Evolutionary conservation across 2,113 vertebrate genomes (phyloP), one percentile per base, ranked within the genome.

Genomic region (Serilophus lunatus): DNA sequence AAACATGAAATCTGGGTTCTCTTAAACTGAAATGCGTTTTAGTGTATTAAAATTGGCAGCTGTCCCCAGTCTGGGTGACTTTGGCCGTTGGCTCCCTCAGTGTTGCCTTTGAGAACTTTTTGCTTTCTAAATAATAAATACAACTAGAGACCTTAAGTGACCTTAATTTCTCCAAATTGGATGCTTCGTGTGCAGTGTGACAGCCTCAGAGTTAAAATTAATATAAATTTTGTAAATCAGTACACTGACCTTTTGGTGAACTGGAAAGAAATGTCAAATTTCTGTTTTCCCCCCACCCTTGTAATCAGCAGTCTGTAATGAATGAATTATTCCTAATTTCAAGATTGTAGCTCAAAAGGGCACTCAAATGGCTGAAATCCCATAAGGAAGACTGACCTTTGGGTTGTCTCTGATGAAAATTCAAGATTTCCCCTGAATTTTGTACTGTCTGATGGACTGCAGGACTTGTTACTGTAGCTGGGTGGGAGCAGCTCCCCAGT

Each of bases 201-300:
- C 85, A 95, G 82, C 54, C 51, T 90, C 83, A 84, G 92, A 96
- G 94, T 94, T 95, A 83, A 96, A 96, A 97, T 96, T 90, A 88
- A 88, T 96, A 93, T 40, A 94, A 94, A 95, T 93, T 94, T 94
- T 93, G 95, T 95, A 93, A 96, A 96, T 96, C 95, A 95, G 93
- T 83, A 88, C 88, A 18, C 76, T 94, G 94, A 95, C 95, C 94
- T 97, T 97, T 95, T 82, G 86, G 88, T 96, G 96, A 96, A 96
- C 96, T 97, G 92, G 92, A 90, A 96, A 93, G 92, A 95, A 97
- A 96, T 96, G 95, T 96, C 95, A 95, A 12, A 88, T 96, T 96
- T 95, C 79, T 86, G 45, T 14, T 87, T 36, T 42, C 13, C 8
- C 7, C 12, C 60, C 24, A n/a, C 17, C 60, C 24, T 29, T 6